phyloP scores from a whole-genome alignment of 2,888 invertebrate species.

The Fragum whitleyi region DNA sequence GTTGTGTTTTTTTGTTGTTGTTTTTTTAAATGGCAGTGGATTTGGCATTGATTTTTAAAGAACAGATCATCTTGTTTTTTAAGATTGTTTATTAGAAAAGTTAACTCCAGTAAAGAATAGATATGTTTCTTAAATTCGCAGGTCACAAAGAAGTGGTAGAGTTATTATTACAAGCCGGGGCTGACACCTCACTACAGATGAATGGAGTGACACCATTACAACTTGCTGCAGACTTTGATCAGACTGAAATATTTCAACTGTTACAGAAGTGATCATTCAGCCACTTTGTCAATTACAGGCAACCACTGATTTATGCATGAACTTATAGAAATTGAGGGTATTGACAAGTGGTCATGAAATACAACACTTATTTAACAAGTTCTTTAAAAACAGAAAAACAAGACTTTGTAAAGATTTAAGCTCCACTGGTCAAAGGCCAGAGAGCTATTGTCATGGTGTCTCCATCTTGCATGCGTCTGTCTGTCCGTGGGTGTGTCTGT shows the following conservation, averaged over 20 bases:
- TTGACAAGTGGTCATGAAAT: too few species aligned
- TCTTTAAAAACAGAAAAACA: too few species aligned
- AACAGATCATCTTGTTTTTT: too few species aligned
- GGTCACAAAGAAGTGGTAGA: conserved; percentile 81
- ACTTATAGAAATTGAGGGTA: too few species aligned
- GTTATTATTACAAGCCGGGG: conserved; percentile 76
- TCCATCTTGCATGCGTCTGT: neutral
- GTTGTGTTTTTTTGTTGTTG: too few species aligned
- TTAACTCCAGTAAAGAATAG: too few species aligned
- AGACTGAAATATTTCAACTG: conserved; percentile 72
- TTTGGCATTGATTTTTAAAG: too few species aligned
- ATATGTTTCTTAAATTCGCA: conserved; percentile 43
- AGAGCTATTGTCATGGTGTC: neutral
- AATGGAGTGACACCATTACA: conserved; percentile 77
- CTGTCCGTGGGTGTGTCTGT: neutral
- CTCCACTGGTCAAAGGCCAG: neutral
- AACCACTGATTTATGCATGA: too few species aligned
- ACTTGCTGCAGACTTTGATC: conserved; percentile 82
- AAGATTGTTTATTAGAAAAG: too few species aligned
- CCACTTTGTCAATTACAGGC: neutral
- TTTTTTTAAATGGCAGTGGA: too few species aligned
- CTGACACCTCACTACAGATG: conserved; percentile 78
- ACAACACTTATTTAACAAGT: too few species aligned
- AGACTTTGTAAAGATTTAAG: neutral
- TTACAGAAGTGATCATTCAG: neutral